Percentiles rank a stretch among this genome's conserved stretches.
Conservation (phyloP, 2,113 vertebrate genomes). For the Crotophaga sulcirostris region DNA sequence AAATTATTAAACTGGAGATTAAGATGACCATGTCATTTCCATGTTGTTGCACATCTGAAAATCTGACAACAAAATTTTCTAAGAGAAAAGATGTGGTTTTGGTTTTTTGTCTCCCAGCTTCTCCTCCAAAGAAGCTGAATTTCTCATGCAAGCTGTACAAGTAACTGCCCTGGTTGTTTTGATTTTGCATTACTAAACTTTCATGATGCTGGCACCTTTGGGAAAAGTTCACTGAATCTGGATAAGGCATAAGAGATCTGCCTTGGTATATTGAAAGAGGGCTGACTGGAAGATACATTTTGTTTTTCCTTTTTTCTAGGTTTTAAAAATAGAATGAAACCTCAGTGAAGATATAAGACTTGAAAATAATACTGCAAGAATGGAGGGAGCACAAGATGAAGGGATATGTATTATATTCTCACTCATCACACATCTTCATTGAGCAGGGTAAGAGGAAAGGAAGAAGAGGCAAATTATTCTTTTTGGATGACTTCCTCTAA, state of each 20-base stretch:
- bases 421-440: background rate
- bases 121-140: background rate
- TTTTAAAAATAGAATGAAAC: background rate
- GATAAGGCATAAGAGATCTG: background rate
- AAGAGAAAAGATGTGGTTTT: background rate
- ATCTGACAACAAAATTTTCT: background rate
- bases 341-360: background rate
- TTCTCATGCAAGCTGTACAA: background rate
- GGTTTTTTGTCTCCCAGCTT: background rate
- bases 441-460: background rate
- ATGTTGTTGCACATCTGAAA: background rate
- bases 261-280: background rate
- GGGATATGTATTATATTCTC: background rate
- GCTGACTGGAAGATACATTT: background rate
- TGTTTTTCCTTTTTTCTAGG: background rate
- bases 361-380: background rate
- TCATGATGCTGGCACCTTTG: background rate
- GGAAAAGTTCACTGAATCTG: background rate
- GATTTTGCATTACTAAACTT: conserved; percentile 33
- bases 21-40: background rate
- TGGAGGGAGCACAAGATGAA: background rate
- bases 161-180: background rate
- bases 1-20: background rate
- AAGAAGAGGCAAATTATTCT: background rate
- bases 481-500: background rate